These are phyloP conservation scores for Agrochola lota DNA, from an alignment of 2,888 invertebrate species.

Conservation along the genomic window DNA sequence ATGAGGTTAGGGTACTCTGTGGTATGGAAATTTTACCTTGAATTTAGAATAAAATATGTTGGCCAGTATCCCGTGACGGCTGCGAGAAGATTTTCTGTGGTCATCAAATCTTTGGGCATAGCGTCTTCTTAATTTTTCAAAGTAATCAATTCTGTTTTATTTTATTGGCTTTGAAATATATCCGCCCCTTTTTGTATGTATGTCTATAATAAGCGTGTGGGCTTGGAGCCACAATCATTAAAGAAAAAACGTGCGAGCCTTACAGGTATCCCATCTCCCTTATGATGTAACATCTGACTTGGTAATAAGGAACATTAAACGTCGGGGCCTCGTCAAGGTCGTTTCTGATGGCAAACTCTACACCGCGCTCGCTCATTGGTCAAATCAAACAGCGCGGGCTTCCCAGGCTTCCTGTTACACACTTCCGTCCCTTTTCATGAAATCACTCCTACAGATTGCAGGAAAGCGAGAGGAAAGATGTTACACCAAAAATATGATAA, in stretches of 20 bases:
- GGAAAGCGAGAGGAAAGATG: too few relatives aligned
- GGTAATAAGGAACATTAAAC: too few relatives aligned
- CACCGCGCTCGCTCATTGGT: too few relatives aligned
- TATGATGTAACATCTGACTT: too few relatives aligned
- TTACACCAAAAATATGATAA: too few relatives aligned
- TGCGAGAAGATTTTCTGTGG: background rate
- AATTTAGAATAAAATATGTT: slow-evolving; percentile 5
- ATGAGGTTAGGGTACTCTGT: slow-evolving; percentile 1
- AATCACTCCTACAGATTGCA: too few relatives aligned
- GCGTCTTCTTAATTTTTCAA: background rate
- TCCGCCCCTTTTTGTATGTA: background rate
- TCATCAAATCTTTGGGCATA: background rate
- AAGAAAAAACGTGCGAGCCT: background rate
- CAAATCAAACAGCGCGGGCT: too few relatives aligned
- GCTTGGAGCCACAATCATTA: background rate
- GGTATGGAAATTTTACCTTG: slow-evolving; percentile 5
- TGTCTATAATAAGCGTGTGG: background rate
- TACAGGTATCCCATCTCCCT: too few relatives aligned
- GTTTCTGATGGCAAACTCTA: too few relatives aligned
- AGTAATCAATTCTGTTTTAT: background rate
- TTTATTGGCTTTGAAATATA: background rate
- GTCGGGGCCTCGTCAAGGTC: too few relatives aligned
- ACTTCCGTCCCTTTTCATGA: too few relatives aligned
- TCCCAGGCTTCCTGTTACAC: too few relatives aligned
- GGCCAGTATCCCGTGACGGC: background rate